These are phyloP conservation scores for Drosophila borborema DNA, from an alignment of 2,888 invertebrate species.

Conservation along the genomic window DNA sequence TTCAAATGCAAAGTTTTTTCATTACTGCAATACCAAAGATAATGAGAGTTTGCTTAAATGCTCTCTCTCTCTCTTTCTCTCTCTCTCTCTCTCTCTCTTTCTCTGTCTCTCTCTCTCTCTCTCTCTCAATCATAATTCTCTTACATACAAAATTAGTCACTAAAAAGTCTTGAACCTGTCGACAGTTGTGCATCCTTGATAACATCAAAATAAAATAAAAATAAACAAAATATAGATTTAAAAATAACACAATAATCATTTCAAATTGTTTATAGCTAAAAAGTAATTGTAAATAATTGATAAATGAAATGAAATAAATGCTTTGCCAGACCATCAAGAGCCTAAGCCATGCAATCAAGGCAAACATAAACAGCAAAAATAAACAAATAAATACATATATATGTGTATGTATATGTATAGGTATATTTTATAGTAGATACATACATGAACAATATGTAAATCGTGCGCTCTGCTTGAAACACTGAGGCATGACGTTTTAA, in stretches of 20 bases:
- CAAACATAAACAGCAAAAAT: background rate
- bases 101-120: no score
- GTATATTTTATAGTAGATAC: background rate
- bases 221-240: background rate
- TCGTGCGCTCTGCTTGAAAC: background rate
- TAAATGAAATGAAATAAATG: constrained; percentile 4
- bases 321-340: constrained; percentile 2
- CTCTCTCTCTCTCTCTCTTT: no score
- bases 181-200: background rate
- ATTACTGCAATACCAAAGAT: background rate
- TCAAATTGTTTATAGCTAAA: background rate
- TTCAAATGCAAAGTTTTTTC: no score
- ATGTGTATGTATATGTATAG: no score
- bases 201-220: background rate
- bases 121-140: background rate
- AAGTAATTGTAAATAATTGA: constrained; percentile 7
- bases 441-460: background rate
- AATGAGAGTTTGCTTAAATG: background rate
- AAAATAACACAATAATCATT: background rate
- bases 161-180: background rate
- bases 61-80: no score
- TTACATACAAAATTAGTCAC: background rate
- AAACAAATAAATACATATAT: background rate
- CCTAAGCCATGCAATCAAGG: constrained; percentile 4
- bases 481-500: constrained; percentile 13